Evolutionary conservation across 1,140 invertebrate genomes (phyloP).

Genomic region (Pachyrhynchus sulphureomaculatus): DNA sequence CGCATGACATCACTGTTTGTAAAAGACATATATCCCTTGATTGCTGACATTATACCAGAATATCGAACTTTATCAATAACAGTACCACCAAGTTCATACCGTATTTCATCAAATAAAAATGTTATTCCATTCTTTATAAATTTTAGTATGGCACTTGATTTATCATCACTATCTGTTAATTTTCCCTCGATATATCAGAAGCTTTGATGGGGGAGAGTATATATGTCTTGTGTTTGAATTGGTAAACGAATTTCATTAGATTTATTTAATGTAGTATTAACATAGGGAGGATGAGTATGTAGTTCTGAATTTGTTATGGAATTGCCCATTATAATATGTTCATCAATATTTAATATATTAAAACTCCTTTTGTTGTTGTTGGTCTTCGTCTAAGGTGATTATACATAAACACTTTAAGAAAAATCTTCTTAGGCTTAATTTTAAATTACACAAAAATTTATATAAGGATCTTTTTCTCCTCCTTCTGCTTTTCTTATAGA

Average conservation of each 20-base stretch:
- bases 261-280: conserved; percentile 22
- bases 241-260: conserved; percentile 39
- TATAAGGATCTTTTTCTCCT: too few species aligned
- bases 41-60: conserved; percentile 48
- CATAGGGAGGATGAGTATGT: conserved; percentile 30
- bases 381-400: too few species aligned
- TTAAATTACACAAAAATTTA: too few species aligned
- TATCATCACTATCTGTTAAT: conserved; percentile 25
- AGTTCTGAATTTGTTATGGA: conserved; percentile 19
- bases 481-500: too few species aligned
- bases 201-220: conserved; percentile 35
- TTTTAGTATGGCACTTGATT: conserved; percentile 30
- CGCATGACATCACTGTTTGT: too few species aligned
- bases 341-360: conserved; percentile 21
- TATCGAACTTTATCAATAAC: conserved; percentile 52
- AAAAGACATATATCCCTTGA: conserved; percentile 49
- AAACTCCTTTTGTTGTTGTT: too few species aligned
- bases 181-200: conserved; percentile 39
- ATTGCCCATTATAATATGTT: conserved; percentile 6
- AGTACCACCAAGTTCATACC: conserved; percentile 52
- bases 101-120: conserved; percentile 53
- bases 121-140: conserved; percentile 49
- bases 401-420: too few species aligned
- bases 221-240: conserved; percentile 35
- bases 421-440: too few species aligned